Base-by-base conservation (phyloP, 2,113 vertebrate species). In the Centrocercus urophasianus region DNA sequence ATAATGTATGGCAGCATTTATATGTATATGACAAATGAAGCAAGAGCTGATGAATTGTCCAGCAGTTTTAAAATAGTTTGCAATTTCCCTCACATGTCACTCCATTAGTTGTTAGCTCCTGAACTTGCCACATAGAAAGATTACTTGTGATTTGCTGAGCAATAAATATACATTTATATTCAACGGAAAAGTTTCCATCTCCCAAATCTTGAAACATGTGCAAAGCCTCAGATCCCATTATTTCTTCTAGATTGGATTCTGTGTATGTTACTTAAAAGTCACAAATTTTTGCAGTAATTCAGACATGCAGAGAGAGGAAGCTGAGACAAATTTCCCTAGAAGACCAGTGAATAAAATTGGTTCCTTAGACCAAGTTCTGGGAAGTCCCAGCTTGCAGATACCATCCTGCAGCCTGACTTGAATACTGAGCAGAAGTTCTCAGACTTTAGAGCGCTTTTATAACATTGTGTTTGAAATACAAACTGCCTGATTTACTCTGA, bases 51-150 rank as follows among this genome's bases (percentile, higher is more conserved):
- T 93, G 74, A 95, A 96, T 83, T 87, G 83, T 89, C 63, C 54
- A 90, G 47, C 54, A 81, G 56, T 75, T 85, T 38, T 82, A 78
- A 91, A 96, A 84, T 14, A 32, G 65, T 63, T 77, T 93, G 40
- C 40, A 88, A 90, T 95, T 96, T 95, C 92, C 80, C 84, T 90
- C 91, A 93, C 63, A 90, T 85, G 67, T 36, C 95, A 94, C 85
- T 93, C 69, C 60, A 93, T 86, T 77, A 88, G 50, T 89, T 93
- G 50, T 83, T 92, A 93, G 72, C 89, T 95, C 64, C 56, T 83
- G 67, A 86, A 87, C 60, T 67, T 86, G 47, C 60, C 52, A 88
- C 61, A 89, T 82, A 86, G 60, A 95, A 95, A 96, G 93, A 94
- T 86, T 83, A 89, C 81, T 93, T 85, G 60, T 21, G 64, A 92